Conservation (phyloP, 2,113 vertebrate genomes). For the Lasiurus cinereus region DNA sequence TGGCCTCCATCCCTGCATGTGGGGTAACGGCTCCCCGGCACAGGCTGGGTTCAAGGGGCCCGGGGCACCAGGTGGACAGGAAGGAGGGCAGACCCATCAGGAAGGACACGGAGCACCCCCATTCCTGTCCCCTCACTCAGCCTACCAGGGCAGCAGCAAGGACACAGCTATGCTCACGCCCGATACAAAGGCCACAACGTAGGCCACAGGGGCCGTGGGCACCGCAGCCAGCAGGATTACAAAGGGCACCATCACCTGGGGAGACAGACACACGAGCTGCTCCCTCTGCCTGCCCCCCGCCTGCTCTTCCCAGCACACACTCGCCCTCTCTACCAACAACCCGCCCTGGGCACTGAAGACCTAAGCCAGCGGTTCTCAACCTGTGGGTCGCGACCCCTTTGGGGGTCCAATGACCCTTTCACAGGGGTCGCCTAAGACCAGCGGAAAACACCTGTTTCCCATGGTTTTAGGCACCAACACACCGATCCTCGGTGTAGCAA, state of each 20-base stretch:
- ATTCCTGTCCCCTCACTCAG: not conserved
- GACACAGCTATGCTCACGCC: slow-evolving; percentile 96
- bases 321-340: not conserved
- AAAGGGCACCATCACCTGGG: slow-evolving; percentile 96
- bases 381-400: no score
- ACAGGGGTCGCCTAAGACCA: no score
- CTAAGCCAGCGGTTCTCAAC: no score
- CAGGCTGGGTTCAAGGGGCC: not conserved
- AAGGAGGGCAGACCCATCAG: not conserved
- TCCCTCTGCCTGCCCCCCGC: not conserved
- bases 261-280: not conserved
- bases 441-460: no score
- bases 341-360: not conserved
- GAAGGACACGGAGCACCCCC: not conserved
- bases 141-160: slow-evolving; percentile 96
- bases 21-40: not conserved
- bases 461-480: no score
- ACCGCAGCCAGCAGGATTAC: slow-evolving; percentile 93
- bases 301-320: not conserved
- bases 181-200: slow-evolving; percentile 93
- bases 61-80: not conserved
- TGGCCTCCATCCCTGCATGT: not conserved
- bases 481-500: no score
- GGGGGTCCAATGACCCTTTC: no score
- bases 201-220: slow-evolving; percentile 93